Conservation (phyloP, 2,113 vertebrate genomes). For the Marmota flaviventris region DNA sequence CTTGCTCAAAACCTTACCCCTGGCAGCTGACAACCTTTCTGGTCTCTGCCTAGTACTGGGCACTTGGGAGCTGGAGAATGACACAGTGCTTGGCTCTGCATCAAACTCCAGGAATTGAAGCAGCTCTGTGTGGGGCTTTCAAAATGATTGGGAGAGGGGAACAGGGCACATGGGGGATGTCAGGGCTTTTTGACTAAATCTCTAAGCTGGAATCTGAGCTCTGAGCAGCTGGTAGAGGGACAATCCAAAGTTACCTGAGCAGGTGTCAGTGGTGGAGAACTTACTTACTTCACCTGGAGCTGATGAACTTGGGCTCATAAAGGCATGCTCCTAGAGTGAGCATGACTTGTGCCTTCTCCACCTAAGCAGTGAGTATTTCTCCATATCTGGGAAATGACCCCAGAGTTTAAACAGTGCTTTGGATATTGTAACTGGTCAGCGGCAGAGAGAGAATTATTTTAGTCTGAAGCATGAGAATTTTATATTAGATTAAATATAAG, state of each 20-base stretch:
- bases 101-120: neutral
- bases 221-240: neutral
- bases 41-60: neutral
- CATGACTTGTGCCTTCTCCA: neutral
- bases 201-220: neutral
- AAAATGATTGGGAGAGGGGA: fast-evolving
- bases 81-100: neutral
- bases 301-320: neutral
- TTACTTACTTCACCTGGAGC: neutral
- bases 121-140: neutral
- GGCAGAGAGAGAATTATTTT: neutral
- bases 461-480: neutral
- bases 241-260: neutral
- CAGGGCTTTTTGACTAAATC: neutral
- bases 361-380: neutral
- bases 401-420: neutral
- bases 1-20: neutral
- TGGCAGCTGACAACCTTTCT: neutral
- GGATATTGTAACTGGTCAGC: neutral
- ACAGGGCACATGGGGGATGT: neutral
- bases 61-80: neutral
- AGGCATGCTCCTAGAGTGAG: neutral
- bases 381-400: neutral
- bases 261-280: neutral
- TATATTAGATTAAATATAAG: neutral